These are phyloP conservation scores for Helicoverpa armigera DNA, from an alignment of 1,140 invertebrate genomes.

Conservation along the genomic window DNA sequence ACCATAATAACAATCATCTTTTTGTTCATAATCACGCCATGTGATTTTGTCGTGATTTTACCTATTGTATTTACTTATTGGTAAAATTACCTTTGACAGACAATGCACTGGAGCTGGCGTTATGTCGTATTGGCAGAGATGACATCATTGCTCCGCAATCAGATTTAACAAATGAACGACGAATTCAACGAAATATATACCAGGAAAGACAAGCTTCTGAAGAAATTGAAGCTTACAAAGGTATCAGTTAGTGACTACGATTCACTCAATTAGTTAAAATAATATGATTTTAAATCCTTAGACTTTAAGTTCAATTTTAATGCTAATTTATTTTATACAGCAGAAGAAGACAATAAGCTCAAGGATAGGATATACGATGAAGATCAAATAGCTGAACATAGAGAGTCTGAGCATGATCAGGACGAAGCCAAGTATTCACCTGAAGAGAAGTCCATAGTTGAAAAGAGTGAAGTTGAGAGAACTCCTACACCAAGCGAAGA, in stretches of 20 bases:
- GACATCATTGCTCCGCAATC: constrained; percentile 97
- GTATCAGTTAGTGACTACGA: constrained; percentile 55
- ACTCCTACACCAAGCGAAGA: constrained; percentile 87
- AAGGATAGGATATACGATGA: constrained; percentile 82
- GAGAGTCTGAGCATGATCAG: constrained; percentile 85
- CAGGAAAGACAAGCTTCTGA: constrained; percentile 87
- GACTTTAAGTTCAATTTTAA: background rate
- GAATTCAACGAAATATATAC: constrained; percentile 90
- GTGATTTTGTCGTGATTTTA: too few species aligned
- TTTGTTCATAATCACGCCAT: too few species aligned
- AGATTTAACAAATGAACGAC: constrained; percentile 93
- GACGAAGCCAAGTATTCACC: constrained; percentile 91
- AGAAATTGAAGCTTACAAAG: constrained; percentile 85
- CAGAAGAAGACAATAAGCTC: constrained; percentile 83
- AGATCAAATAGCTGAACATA: constrained; percentile 73
- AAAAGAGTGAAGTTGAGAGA: constrained; percentile 83
- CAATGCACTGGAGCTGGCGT: constrained; percentile 94
- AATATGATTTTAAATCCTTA: background rate
- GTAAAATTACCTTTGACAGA: constrained; percentile 84
- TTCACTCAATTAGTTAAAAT: background rate
- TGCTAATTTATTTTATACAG: constrained; percentile 58
- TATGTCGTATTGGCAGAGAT: constrained; percentile 95
- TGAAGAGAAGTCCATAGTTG: constrained; percentile 90
- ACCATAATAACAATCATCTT: too few species aligned
- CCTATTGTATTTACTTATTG: background rate